Base-by-base conservation (phyloP, 2,797 vertebrate genomes). In the Centroberyx gerrardi region DNA sequence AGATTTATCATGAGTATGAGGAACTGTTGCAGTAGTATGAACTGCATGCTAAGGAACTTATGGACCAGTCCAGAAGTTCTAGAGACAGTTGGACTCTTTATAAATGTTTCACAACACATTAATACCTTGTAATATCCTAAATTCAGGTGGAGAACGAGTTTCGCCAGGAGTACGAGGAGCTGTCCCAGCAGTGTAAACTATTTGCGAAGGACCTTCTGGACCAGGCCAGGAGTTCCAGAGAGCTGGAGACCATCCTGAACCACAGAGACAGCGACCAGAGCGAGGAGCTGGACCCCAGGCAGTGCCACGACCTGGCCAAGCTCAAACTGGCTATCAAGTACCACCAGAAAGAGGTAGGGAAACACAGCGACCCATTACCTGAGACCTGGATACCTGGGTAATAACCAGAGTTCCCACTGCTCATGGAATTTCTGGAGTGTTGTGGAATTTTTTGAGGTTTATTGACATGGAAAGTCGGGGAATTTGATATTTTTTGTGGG, bases 161-260 rank as follows among this genome's bases (percentile, higher is more conserved):
- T 84, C 97, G 98, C 71, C 97, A 98, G 58, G 98, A 99, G 62
- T 99, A 99, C 13, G 98, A 99, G 75, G 98, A 99, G 87, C 95
- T 99, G 29, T 99, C 98, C 0, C 97, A 98, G 89, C 98, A 99
- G 85, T 99, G 98, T 88, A 99, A 99, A 42, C 96, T 96, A 17
- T 99, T 99, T 60, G 98, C 98, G 80, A 99, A 99, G 88, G 98
- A 99, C 85, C 96, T 99, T 22, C 93, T 99, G 91, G 98, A 99
- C 86, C 98, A 99, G 88, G 97, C 98, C 2, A 93, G 97, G 70
- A 99, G 98, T 38, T 98, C 97, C 1, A 88, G 97, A 69, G 98
- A 99, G 90, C 80, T 99, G 85, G 97, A 99, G 87, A 99, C 97
- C 86, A 98, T 99, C 88, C 95, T 99, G 72, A 99, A 99, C 76